These are phyloP conservation scores for Pararge aegeria DNA, from an alignment of 1,140 invertebrate species.

Conservation along the genomic window DNA sequence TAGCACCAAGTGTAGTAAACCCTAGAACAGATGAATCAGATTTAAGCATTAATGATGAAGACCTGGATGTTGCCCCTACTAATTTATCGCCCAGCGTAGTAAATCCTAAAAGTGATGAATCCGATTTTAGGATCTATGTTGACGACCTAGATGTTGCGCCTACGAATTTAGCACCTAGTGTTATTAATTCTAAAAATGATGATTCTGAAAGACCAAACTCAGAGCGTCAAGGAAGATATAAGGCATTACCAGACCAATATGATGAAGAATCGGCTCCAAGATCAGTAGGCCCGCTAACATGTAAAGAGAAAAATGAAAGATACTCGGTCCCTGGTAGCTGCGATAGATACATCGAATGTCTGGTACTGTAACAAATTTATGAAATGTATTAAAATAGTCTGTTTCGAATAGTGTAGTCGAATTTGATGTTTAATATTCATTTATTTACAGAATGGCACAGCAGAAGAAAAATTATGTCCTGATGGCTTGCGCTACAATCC, in stretches of 20 bases:
- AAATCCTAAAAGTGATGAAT: not conserved
- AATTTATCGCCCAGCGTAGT: not conserved
- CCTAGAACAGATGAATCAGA: not conserved
- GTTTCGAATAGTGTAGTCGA: not conserved
- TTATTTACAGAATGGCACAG: constrained; percentile 82
- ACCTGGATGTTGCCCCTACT: not conserved
- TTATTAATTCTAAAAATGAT: not conserved
- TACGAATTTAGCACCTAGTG: not conserved
- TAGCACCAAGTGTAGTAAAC: not conserved
- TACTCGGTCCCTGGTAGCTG: constrained; percentile 86
- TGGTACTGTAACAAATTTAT: constrained; percentile 41
- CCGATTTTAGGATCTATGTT: not conserved
- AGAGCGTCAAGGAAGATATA: constrained; percentile 22
- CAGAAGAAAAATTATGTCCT: constrained; percentile 88
- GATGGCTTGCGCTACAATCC: constrained; percentile 92
- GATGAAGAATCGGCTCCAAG: constrained; percentile 37
- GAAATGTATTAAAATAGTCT: constrained; percentile 4
- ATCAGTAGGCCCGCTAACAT: constrained; percentile 52
- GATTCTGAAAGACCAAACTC: not conserved
- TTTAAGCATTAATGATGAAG: not conserved
- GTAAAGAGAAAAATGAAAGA: constrained; percentile 85
- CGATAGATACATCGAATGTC: constrained; percentile 84
- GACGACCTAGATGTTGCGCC: not conserved
- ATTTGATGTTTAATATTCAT: not conserved
- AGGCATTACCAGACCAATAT: constrained; percentile 34